Evolutionary conservation across 2,113 vertebrate species (phyloP).

Genomic region (Phainopepla nitens): DNA sequence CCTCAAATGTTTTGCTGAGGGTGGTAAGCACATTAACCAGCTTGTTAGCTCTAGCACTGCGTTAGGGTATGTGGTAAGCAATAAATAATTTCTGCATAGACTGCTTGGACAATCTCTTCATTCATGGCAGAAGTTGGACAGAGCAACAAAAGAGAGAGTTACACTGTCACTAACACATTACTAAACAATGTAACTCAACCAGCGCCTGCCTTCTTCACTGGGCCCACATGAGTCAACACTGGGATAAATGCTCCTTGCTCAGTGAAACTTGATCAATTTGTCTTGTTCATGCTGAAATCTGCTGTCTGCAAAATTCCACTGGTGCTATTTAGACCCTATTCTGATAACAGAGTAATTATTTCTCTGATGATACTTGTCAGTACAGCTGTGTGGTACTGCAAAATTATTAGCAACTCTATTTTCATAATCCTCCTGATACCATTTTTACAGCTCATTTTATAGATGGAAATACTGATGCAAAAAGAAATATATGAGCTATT

Average conservation of each 20-base stretch:
- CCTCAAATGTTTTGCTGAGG: neutral
- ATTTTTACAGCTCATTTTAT: slow-evolving; percentile 1
- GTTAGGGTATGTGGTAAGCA: neutral
- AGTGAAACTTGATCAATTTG: neutral
- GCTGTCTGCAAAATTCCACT: neutral
- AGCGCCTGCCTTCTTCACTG: neutral
- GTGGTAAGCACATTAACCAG: neutral
- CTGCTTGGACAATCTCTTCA: neutral
- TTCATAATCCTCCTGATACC: neutral
- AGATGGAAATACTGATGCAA: neutral
- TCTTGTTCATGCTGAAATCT: neutral
- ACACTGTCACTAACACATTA: neutral
- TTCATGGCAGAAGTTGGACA: neutral
- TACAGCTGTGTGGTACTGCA: slow-evolving; percentile 1
- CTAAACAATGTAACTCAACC: neutral
- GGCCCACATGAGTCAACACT: neutral
- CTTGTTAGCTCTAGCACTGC: neutral
- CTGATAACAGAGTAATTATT: neutral
- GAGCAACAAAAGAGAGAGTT: neutral
- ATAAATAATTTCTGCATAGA: neutral
- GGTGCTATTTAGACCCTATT: neutral
- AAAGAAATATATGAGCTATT: neutral
- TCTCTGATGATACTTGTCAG: neutral
- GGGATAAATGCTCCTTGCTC: neutral
- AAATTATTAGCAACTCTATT: slow-evolving; percentile 21